phyloP scores from a whole-genome alignment of 2,888 invertebrate species.

The Heteromurus nitidus region DNA sequence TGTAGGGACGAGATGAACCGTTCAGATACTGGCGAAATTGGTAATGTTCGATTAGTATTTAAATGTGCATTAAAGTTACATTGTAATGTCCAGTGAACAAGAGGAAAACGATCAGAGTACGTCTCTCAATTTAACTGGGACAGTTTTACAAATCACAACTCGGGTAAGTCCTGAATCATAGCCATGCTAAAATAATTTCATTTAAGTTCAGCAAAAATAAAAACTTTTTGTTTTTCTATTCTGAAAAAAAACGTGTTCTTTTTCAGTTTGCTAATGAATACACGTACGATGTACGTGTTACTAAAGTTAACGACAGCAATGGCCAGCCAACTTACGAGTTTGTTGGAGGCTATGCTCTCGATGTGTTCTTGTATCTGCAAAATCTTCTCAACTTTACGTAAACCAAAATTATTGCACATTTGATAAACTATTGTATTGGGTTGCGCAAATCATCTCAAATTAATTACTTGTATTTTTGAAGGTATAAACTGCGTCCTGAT shows the following conservation, averaged over 20 bases:
- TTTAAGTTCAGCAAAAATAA: too few species aligned
- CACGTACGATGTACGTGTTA: slow-evolving; percentile 46
- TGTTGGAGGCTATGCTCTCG: slow-evolving; percentile 60
- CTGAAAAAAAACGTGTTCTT: too few species aligned
- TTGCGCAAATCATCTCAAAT: background rate
- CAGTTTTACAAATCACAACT: slow-evolving; percentile 29
- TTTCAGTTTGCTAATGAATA: slow-evolving; percentile 56
- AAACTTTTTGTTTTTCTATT: too few species aligned
- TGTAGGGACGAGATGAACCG: too few species aligned
- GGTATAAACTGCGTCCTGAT: slow-evolving; percentile 43
- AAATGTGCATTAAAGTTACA: too few species aligned
- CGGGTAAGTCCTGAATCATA: too few species aligned
- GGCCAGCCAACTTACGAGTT: slow-evolving; percentile 29
- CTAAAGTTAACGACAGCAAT: background rate
- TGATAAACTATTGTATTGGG: background rate
- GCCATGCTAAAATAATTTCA: too few species aligned
- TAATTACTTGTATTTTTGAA: background rate
- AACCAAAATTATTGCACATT: slow-evolving; percentile 7
- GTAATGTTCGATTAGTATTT: too few species aligned
- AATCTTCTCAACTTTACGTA: slow-evolving; percentile 59
- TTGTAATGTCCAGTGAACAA: too few species aligned
- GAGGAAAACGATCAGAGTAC: background rate
- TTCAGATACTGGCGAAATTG: too few species aligned
- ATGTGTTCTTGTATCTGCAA: slow-evolving; percentile 58
- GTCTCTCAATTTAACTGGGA: slow-evolving; percentile 8